Percentiles rank a stretch among this genome's conserved stretches.
phyloP scores from a whole-genome alignment of 2,797 vertebrate genomes.

The Pangasius macronema region DNA sequence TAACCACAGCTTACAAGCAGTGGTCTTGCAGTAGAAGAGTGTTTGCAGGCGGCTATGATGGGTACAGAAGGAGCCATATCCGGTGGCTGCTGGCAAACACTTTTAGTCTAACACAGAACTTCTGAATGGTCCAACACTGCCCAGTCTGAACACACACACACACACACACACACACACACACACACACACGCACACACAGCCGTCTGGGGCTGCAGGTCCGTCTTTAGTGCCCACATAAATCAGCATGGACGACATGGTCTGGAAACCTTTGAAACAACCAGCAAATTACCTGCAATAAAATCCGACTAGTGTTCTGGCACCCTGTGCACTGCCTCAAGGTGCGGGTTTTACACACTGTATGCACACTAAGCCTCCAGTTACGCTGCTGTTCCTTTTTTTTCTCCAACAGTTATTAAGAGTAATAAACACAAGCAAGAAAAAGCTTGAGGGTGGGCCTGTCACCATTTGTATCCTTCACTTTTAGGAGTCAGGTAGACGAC shows the following conservation, averaged over 20 bases:
- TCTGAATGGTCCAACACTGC: background rate
- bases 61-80: conserved; percentile 55
- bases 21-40: conserved; percentile 22
- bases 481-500: conserved; percentile 21
- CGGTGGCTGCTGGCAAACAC: conserved; percentile 17
- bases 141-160: background rate
- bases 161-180: background rate
- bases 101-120: background rate
- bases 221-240: conserved; percentile 70
- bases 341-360: conserved; percentile 65
- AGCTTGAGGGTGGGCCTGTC: conserved; percentile 38
- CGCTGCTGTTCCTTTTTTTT: conserved; percentile 63
- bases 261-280: conserved; percentile 77
- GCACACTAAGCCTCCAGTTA: conserved; percentile 64
- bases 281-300: conserved; percentile 78
- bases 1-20: conserved; percentile 53
- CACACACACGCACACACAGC: conserved; percentile 15
- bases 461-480: conserved; percentile 8
- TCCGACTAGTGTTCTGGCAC: conserved; percentile 63
- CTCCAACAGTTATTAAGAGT: conserved; percentile 71
- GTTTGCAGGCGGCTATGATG: conserved; percentile 53
- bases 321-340: conserved; percentile 49
- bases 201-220: conserved; percentile 44
- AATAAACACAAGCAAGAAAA: conserved; percentile 67
- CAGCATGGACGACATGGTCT: conserved; percentile 67